Evolutionary conservation across 2,113 vertebrate genomes (phyloP).

Genomic region (Microcebus murinus): DNA sequence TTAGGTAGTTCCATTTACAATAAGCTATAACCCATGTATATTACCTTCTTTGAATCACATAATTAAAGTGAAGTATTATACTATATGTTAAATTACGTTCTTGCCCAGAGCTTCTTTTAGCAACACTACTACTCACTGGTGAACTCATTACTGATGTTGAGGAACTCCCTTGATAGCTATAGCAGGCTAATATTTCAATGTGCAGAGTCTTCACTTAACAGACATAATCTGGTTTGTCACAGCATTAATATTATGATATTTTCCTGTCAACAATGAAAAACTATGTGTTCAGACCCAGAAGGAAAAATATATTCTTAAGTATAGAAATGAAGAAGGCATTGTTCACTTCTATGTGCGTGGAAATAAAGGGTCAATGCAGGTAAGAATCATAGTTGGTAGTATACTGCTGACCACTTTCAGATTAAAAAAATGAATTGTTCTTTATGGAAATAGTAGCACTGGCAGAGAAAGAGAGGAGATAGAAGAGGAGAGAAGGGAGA

Average conservation of each 20-base stretch:
- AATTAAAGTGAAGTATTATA: constrained; percentile 7
- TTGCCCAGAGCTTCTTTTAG: not conserved
- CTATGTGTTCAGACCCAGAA: not conserved
- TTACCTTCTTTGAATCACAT: not conserved
- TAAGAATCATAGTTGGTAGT: not conserved
- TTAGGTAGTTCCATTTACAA: not conserved
- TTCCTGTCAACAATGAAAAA: constrained; percentile 5
- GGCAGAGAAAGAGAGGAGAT: not conserved
- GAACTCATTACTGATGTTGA: constrained; percentile 39
- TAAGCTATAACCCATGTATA: not conserved
- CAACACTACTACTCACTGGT: not conserved
- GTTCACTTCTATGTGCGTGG: not conserved
- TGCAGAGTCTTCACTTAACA: constrained; percentile 15
- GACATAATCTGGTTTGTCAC: constrained; percentile 23
- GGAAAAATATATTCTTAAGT: constrained; percentile 30
- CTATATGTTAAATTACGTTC: constrained; percentile 25
- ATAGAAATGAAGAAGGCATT: constrained; percentile 4
- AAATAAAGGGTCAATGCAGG: not conserved
- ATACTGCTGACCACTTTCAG: not conserved
- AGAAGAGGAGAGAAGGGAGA: too few relatives aligned
- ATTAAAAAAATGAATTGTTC: not conserved
- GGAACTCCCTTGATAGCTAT: not conserved
- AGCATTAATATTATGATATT: constrained; percentile 32
- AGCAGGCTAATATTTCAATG: constrained; percentile 29
- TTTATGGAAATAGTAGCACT: not conserved